Percentiles rank a stretch among this genome's conserved stretches.
These are phyloP conservation scores for Apolygus lucorum DNA, from an alignment of 1,140 invertebrate species.

Conservation along the genomic window DNA sequence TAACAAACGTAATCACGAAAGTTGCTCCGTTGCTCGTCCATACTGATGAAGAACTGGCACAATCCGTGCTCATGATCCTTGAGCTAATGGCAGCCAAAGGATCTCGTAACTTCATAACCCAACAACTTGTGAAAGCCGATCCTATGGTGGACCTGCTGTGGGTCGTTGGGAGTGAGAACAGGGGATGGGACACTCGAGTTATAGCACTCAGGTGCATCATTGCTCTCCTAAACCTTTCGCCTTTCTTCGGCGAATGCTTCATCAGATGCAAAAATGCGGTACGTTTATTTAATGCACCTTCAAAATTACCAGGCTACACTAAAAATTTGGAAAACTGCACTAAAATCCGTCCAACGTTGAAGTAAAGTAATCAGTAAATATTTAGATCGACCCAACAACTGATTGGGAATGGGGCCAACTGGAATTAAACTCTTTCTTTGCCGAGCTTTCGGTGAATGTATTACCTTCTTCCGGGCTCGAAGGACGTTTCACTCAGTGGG, in stretches of 20 bases:
- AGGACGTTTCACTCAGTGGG: too few species aligned
- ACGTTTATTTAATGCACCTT: neutral
- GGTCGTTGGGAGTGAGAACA: neutral
- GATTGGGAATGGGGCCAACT: too few species aligned
- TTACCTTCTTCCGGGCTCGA: too few species aligned
- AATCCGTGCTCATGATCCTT: neutral
- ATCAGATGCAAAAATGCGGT: constrained; percentile 3
- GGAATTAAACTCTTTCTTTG: too few species aligned
- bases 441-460: too few species aligned
- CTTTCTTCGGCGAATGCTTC: neutral
- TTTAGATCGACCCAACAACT: too few species aligned
- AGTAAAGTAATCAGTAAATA: too few species aligned
- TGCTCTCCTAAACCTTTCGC: neutral
- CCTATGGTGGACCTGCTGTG: constrained; percentile 4
- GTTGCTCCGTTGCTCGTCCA: neutral
- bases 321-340: too few species aligned
- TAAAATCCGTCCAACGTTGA: too few species aligned
- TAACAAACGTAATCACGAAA: constrained; percentile 1
- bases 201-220: neutral
- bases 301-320: too few species aligned
- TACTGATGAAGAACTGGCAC: neutral
- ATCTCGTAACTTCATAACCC: neutral
- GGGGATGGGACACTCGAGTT: constrained; percentile 9
- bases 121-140: neutral
- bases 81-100: constrained; percentile 8